Percentiles rank a stretch among this genome's conserved stretches.
Conservation (phyloP, 2,113 vertebrate species). For the Haemorhous mexicanus region DNA sequence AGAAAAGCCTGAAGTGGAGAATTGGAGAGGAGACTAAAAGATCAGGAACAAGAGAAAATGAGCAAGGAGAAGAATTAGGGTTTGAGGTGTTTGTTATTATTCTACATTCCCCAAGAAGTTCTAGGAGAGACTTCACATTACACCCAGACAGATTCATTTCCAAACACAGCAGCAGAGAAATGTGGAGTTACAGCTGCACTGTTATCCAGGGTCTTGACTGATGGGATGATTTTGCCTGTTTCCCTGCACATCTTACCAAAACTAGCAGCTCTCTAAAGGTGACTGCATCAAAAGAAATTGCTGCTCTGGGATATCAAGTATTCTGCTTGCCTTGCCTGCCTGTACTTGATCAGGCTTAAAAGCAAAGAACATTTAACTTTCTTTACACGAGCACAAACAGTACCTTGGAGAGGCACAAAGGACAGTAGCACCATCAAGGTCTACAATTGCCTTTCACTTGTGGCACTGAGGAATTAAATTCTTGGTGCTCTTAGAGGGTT, state of each 20-base stretch:
- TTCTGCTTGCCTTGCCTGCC: neutral
- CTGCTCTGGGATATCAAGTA: neutral
- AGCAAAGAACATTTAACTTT: neutral
- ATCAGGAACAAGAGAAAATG: neutral
- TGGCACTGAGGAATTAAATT: neutral
- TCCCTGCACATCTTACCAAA: neutral
- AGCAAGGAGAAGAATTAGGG: neutral
- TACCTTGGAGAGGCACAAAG: neutral
- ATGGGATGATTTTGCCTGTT: neutral
- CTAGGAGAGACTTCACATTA: neutral
- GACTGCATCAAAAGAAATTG: conserved; percentile 15
- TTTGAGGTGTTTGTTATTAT: neutral
- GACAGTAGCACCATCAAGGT: neutral
- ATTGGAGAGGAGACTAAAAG: neutral
- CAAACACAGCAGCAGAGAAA: neutral
- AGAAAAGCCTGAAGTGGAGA: neutral
- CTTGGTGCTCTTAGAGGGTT: neutral
- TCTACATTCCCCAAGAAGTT: neutral
- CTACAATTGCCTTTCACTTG: neutral
- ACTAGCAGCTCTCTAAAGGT: conserved; percentile 18
- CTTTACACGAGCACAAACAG: neutral
- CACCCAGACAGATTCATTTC: neutral
- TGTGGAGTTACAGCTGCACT: neutral
- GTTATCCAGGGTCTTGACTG: neutral
- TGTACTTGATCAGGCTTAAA: neutral